Evolutionary conservation across 2,888 invertebrate genomes (phyloP), one percentile per base, ranked within the genome.

Genomic region (Drepanosiphum platanoidis): DNA sequence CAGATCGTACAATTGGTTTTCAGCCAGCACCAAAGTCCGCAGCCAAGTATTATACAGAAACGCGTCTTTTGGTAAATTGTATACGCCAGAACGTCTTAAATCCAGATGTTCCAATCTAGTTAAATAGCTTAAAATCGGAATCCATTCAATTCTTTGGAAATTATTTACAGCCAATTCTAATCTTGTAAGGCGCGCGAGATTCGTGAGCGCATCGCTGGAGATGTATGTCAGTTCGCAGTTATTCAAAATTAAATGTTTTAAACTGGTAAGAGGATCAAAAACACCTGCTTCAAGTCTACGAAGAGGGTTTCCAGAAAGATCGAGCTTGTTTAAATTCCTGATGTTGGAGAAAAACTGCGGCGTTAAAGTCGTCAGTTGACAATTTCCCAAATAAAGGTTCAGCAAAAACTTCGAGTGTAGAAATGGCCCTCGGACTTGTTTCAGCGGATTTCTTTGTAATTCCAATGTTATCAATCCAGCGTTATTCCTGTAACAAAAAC

Each of bases 361-460:
- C n/a, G n/a, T n/a, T n/a, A n/a, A n/a, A n/a, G n/a, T n/a, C n/a
- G n/a, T n/a, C n/a, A n/a, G n/a, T n/a, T n/a, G n/a, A n/a, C n/a
- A n/a, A 86, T 91, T 91, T 89, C 92, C 93, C 88, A 94, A 91
- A 89, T 94, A 94, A 87, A 94, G 90, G 88, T 93, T 93, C 87
- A 93, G 92, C 75, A 94, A 90, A 0, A 94, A 93, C 86, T 92
- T 91, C 93, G 93, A n/a, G n/a, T n/a, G n/a, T n/a, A n/a, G n/a
- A n/a, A n/a, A n/a, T n/a, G n/a, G n/a, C n/a, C n/a, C n/a, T 27
- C 92, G 92, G 11, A 93, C 92, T 34, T 66, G 78, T 30, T 86
- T 82, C 71, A 86, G 64, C n/a, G 86, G 86, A 89, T 94, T 94
- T 88, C 93, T 92, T 89, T 94, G 93, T 7, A 94, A 91, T 88